Base-by-base conservation (phyloP, 2,888 invertebrate genomes). In the Frankliniella fusca region DNA sequence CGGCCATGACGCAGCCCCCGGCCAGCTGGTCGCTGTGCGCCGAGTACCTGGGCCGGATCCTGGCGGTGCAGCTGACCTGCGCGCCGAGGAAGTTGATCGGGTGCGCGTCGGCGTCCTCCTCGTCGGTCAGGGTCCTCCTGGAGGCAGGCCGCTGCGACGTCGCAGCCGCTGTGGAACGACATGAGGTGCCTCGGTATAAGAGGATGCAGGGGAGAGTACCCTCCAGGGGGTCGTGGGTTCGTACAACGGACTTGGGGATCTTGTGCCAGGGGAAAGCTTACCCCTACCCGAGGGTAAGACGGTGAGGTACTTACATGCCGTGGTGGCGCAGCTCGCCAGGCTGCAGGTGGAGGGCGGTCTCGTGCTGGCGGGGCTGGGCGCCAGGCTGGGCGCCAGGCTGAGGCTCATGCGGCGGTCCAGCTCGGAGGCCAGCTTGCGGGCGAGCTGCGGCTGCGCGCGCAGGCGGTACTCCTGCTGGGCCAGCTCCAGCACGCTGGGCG, bases 401-500 rank as follows among this genome's bases (percentile, higher is more conserved):
- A 76, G 70, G 70, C 70, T 76, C 23, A 27, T 23, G 70, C 70
- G 70, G 70, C 81, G 80, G 18, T 82, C 82, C 50, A 84, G 23
- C 61, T 84, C 85, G 80, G 80, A 80, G 8, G 83, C 80, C 61
- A 84, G 81, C 28, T 81, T 83, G 65, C 54, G 82, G 61, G 83
- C 82, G 84, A 86, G 85, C 81, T 86, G 85, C 0, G 85, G 85
- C 83, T 85, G 85, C 0, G 85, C 85, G 28, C 84, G 82, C 12
- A 85, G 82, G 23, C 86, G 83, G 83, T 85, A 85, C 48, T 85
- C 85, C 70, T 85, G 85, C 82, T 85, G 85, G 9, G 86, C 86
- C 48, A 85, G 80, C 81, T 86, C 86, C 20, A 85, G 81, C 10
- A 85, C 84, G 2, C 85, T 84, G 79, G 83, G 84, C 12, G 83